Base-by-base conservation (phyloP, 2,113 vertebrate genomes). In the Mobula hypostoma region DNA sequence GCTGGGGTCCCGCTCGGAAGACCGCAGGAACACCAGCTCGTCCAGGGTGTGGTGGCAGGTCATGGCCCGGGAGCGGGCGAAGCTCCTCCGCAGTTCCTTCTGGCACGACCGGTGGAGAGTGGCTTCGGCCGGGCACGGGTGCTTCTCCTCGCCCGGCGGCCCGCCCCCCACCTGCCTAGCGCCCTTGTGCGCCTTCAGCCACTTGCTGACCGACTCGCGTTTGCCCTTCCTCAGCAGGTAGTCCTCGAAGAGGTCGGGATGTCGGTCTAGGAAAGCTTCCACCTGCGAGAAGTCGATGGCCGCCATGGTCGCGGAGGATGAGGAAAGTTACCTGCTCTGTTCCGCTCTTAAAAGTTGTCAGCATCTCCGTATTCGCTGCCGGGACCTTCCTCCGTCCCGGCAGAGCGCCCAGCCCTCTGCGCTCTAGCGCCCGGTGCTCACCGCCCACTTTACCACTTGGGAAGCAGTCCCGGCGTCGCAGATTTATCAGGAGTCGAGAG, bases 221-320 rank as follows among this genome's bases (percentile, higher is more conserved):
- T 96, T 97, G 9, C 97, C 96, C 94, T 97, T 97, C 0, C 97
- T 96, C 12, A 96, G 95, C 29, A 97, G 94, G 87, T 97, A 97
- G 92, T 97, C 96, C 95, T 97, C 97, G 74, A 97, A 97, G 15
- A 97, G 96, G 58, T 97, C 97, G 1, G 97, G 97, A 80, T 97
- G 97, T 85, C 96, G 94, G 94, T 97, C 97, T 95, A 97, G 82
- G 95, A 97, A 97, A 29, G 97, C 97, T 95, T 97, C 97, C 36
- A 97, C 94, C 27, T 97, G 97, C 40, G 97, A 96, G 94, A 97
- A 97, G 95, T 97, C 96, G 95, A 97, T 96, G 11, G 96, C 95
- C 94, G 96, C 96, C 97, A 97, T 97, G 94, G 79, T 29, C 21
- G 5, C 14, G 32, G 11, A 70, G 29, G 68, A 70, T 14, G 70